Base-by-base conservation (phyloP, 2,888 invertebrate species). In the Antheraea yamamai region DNA sequence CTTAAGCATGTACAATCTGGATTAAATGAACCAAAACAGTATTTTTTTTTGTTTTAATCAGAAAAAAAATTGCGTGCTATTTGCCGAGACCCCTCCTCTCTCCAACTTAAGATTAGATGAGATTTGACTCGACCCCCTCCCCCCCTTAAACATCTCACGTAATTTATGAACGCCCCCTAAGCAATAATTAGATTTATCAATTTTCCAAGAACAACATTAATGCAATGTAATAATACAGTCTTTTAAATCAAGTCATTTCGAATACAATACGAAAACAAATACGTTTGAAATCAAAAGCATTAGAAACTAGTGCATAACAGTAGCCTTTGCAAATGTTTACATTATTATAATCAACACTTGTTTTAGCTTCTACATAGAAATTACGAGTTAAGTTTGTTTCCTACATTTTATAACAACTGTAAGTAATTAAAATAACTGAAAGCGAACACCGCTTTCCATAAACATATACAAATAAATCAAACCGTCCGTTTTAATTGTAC, bases 401-500 rank as follows among this genome's bases (percentile, higher is more conserved):
- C 64, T 73, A 16, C 51, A 74, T 20, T 74, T 66, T 51, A 64
- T 61, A 64, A 74, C 51, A 73, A 23, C 61, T 39, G n/a, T 8
- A 70, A 58, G 58, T 35, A 68, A 79, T 80, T 76, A 78, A 73
- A 51, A 23, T 26, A 73, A 76, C 75, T 77, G 74, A 89, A 88
- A 86, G 84, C 77, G 35, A 74, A 80, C 79, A 82, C 86, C 85
- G 86, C 85, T 84, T 80, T 81, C 87, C 88, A 76, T 84, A 86
- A 84, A 77, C 75, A 85, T 79, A 81, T 79, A 64, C 74, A 77
- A 77, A 78, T 86, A 83, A 87, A 87, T 89, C 86, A 86, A 86
- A 81, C 81, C 85, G 87, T 87, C 87, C n/a, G 78, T 77, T 79
- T 86, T 88, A 87, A 89, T 88, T 89, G 87, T 83, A 82, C 79